Conservation (phyloP, 2,113 vertebrate genomes). For the Corvus cornix region DNA sequence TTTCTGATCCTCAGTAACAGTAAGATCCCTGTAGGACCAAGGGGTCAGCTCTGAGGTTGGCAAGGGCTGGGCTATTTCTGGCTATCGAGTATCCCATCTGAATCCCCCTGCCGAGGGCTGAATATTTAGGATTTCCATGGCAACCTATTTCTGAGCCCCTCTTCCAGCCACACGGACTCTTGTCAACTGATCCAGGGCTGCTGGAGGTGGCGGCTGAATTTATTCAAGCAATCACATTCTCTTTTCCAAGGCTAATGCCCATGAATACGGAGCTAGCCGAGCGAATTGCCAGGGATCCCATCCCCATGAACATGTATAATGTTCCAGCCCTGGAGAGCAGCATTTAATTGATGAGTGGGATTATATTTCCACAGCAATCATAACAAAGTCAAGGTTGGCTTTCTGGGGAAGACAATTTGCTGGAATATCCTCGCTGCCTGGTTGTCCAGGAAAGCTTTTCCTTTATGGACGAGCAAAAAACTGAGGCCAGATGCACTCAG, state of each 20-base stretch:
- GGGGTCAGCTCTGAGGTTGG: background rate
- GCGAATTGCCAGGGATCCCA: slow-evolving; percentile 32
- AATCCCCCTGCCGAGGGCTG: background rate
- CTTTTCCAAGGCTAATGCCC: slow-evolving; percentile 32
- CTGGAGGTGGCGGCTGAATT: slow-evolving; percentile 40
- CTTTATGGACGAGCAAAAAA: background rate
- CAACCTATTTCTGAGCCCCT: background rate
- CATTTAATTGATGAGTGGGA: slow-evolving; percentile 47
- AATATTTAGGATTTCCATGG: slow-evolving; percentile 48
- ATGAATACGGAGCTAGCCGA: background rate
- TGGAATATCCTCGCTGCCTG: background rate
- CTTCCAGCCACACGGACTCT: background rate
- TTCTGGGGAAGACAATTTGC: background rate
- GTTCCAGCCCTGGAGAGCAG: background rate
- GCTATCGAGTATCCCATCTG: background rate
- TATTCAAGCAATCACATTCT: slow-evolving; percentile 64
- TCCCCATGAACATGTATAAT: slow-evolving; percentile 41
- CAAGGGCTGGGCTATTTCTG: background rate
- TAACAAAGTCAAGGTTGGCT: slow-evolving; percentile 16
- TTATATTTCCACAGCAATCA: slow-evolving; percentile 57
- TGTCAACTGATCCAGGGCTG: slow-evolving; percentile 27
- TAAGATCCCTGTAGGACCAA: background rate
- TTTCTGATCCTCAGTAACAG: background rate
- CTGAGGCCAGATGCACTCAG: background rate
- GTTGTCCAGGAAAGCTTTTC: background rate